Base-by-base conservation (phyloP, 2,888 invertebrate genomes). In the Lottia scabra region DNA sequence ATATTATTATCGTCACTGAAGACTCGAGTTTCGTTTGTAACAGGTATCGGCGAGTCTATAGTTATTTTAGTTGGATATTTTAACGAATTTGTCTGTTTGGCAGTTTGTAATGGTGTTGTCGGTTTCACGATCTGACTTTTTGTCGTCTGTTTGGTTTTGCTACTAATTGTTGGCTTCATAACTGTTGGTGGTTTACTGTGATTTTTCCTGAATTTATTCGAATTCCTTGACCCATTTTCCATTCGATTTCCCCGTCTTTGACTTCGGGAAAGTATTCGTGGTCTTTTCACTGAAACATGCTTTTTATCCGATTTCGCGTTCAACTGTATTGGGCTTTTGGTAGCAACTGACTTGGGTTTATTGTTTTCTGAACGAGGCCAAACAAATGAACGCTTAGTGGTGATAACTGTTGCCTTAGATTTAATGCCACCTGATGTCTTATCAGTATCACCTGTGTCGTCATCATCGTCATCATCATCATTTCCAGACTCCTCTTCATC, bases 371-470 rank as follows among this genome's bases (percentile, higher is more conserved):
- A 2, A 38, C 38, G 38, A 38, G 38, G 38, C 38, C 38, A 38
- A 38, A 38, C 10, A 38, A 8, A 38, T 38, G 38, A 38, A 15
- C 44, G 10, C 0, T 43, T 16, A 15, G 68, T 4, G 1, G 46
- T 23, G 3, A 56, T 12, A 56, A 56, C 12, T 38, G 3, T 38
- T 23, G 56, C 19, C 15, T 67, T 70, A n/a, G 71, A 68, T 1
- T 70, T 71, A 26, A 43, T 46, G 62, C n/a, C 0, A 56, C n/a
- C 10, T 67, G 63, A 56, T 56, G 65, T 63, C 63, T 63, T 15
- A 45, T 64, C 4, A 66, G 63, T 5, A 71, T 66, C 16, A 45
- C 68, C 44, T 64, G 67, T 6, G 62, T 64, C 30, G 48, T 46
- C 15, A n/a, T 30, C 63, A 30, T 15, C 15, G 15, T 43, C 68